Evolutionary conservation across 2,888 invertebrate species (phyloP).

Genomic region (Folsomia candida): DNA sequence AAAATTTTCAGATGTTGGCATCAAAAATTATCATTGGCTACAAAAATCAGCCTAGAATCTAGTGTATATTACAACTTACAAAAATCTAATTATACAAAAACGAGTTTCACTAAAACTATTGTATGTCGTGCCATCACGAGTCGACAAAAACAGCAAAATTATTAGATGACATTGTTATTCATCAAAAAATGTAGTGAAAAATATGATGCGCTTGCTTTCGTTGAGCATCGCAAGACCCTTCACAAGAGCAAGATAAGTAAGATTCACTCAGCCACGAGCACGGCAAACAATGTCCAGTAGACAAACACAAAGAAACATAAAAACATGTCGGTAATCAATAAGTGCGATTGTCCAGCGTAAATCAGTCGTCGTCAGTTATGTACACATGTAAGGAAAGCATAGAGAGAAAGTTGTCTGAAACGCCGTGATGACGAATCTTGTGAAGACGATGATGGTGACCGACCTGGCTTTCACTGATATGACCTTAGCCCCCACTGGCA

Average conservation of each 20-base stretch:
- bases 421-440: too few species aligned
- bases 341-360: too few species aligned
- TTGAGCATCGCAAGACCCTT: neutral
- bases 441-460: too few species aligned
- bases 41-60: neutral
- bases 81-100: conserved; percentile 10
- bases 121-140: neutral
- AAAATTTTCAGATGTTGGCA: neutral
- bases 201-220: too few species aligned
- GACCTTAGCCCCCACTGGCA: conserved; percentile 96
- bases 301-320: too few species aligned
- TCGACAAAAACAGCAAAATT: neutral
- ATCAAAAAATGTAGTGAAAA: neutral
- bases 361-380: too few species aligned
- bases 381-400: too few species aligned
- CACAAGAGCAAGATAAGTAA: too few species aligned
- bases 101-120: conserved; percentile 17
- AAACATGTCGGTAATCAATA: too few species aligned
- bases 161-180: neutral
- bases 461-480: conserved; percentile 98
- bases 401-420: too few species aligned
- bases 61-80: neutral
- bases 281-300: neutral
- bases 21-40: neutral
- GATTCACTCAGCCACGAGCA: neutral